A percentile compares a stretch with the other conserved stretches of the same genome.
Evolutionary conservation across 23 tunicate species (phyloP).

Genomic region (Trididemnum nubilum): DNA sequence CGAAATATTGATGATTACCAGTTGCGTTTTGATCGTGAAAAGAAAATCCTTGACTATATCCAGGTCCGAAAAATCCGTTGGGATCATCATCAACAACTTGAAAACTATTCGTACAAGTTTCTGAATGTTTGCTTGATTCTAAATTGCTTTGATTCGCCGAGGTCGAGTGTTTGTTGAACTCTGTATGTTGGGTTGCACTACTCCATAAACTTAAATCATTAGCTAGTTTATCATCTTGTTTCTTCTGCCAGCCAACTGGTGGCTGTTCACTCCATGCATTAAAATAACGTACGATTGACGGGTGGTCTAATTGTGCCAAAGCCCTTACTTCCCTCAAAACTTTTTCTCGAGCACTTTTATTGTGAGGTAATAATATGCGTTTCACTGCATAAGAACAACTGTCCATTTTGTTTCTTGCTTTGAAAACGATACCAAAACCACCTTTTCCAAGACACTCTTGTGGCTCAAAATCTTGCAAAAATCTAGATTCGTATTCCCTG

Average conservation of each 20-base stretch:
- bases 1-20: neutral
- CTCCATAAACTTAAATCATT: slow-evolving; percentile 39
- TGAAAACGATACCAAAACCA: slow-evolving; percentile 93
- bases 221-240: slow-evolving; percentile 39
- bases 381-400: slow-evolving; percentile 88
- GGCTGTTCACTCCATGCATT: slow-evolving; percentile 93
- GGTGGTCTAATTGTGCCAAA: slow-evolving; percentile 83
- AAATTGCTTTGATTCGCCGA: neutral
- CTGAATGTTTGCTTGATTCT: neutral
- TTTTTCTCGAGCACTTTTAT: slow-evolving; percentile 61
- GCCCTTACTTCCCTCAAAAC: slow-evolving; percentile 87
- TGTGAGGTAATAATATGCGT: slow-evolving; percentile 78
- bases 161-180: neutral
- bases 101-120: neutral
- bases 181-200: neutral
- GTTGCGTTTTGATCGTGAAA: neutral
- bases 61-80: neutral
- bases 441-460: slow-evolving; percentile 88
- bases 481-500: slow-evolving; percentile 72
- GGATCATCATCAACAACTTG: neutral
- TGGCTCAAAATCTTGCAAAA: slow-evolving; percentile 75
- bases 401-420: slow-evolving; percentile 86
- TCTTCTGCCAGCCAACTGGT: slow-evolving; percentile 87
- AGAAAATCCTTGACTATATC: neutral
- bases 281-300: slow-evolving; percentile 78